Percentiles rank a stretch among this genome's conserved stretches.
phyloP scores from a whole-genome alignment of 2,888 invertebrate species.

The Dicycla oo region DNA sequence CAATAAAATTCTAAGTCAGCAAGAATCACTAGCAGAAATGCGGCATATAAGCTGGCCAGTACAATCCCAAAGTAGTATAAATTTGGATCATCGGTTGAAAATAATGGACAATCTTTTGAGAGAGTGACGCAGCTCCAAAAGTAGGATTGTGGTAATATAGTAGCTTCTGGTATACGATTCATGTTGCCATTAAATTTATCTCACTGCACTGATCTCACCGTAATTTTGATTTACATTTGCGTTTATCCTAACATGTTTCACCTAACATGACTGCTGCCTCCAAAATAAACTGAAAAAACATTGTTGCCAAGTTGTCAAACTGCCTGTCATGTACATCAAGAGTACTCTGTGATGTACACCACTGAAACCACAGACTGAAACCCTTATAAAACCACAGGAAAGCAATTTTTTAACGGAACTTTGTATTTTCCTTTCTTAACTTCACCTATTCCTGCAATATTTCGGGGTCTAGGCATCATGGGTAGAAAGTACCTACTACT shows the following conservation, averaged over 20 bases:
- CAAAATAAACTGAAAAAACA: constrained; percentile 22
- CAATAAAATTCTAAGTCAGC: constrained; percentile 81
- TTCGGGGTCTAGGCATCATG: neutral
- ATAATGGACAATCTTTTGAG: constrained; percentile 79
- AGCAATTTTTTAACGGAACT: no score
- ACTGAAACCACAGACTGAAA: neutral
- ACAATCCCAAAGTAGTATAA: constrained; percentile 78
- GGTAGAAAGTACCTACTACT: neutral
- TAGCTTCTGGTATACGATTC: constrained; percentile 62
- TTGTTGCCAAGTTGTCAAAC: constrained; percentile 2
- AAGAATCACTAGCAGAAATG: constrained; percentile 75
- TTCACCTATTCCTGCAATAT: neutral
- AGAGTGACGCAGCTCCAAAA: constrained; percentile 83
- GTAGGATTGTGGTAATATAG: constrained; percentile 70
- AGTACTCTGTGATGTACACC: no score
- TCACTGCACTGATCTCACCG: constrained; percentile 28
- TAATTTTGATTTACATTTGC: constrained; percentile 36
- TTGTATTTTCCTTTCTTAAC: neutral
- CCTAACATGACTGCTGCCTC: constrained; percentile 30
- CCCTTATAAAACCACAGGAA: neutral
- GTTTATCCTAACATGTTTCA: constrained; percentile 30
- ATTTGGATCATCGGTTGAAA: constrained; percentile 75
- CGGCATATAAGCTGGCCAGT: constrained; percentile 74
- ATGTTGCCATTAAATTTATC: constrained; percentile 62
- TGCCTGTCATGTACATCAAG: constrained; percentile 7